Evolutionary conservation across 2,888 invertebrate genomes (phyloP).

Genomic region (Trissolcus brochymenae): DNA sequence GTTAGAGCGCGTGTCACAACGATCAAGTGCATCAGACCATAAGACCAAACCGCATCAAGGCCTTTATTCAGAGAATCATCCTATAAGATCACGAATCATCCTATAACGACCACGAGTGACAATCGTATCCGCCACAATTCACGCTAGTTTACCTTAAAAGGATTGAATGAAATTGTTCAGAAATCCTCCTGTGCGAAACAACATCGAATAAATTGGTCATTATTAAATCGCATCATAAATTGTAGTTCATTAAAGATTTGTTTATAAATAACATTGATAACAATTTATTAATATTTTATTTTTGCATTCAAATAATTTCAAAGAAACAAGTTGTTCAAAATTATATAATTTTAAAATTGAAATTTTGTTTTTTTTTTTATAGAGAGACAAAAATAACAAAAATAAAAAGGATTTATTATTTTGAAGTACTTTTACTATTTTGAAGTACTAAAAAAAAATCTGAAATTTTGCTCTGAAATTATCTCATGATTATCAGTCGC

Average conservation of each 20-base stretch:
- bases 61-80: constrained; percentile 25
- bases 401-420: too few relatives aligned
- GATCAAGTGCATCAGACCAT: constrained; percentile 50
- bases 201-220: constrained; percentile 43
- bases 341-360: too few relatives aligned
- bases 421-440: too few relatives aligned
- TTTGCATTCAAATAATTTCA: too few relatives aligned
- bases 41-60: constrained; percentile 34
- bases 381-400: too few relatives aligned
- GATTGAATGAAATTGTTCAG: constrained; percentile 38
- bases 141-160: constrained; percentile 49
- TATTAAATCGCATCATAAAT: constrained; percentile 8
- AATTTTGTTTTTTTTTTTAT: too few relatives aligned
- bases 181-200: constrained; percentile 31
- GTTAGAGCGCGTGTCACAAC: constrained; percentile 41
- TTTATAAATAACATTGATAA: too few relatives aligned
- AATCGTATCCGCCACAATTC: constrained; percentile 44
- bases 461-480: not conserved
- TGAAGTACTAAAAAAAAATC: too few relatives aligned
- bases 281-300: too few relatives aligned
- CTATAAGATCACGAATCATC: constrained; percentile 22
- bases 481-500: not conserved
- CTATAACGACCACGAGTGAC: constrained; percentile 40
- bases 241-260: too few relatives aligned
- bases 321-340: too few relatives aligned